Conservation (phyloP, 1,140 invertebrate species). For the Mizuhopecten yessoensis region DNA sequence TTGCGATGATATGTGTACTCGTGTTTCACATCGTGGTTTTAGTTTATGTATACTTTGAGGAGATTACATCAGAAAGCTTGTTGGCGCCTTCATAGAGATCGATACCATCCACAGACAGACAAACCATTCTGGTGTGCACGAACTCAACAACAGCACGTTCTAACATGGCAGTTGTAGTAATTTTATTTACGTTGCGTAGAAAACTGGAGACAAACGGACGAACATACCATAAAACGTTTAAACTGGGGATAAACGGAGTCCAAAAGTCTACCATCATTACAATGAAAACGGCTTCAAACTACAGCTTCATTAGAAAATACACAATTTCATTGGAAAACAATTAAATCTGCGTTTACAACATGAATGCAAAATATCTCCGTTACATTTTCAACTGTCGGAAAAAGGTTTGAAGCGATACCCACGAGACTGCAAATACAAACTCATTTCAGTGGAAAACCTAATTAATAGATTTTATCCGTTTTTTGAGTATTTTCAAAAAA, state of each 20-base stretch:
- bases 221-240: neutral
- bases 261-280: neutral
- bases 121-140: neutral
- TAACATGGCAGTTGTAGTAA: neutral
- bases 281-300: constrained; percentile 4
- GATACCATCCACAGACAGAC: neutral
- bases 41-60: neutral
- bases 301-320: neutral
- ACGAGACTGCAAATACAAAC: neutral
- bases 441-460: neutral
- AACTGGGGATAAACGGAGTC: constrained; percentile 12
- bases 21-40: neutral
- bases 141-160: neutral
- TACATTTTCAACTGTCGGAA: neutral
- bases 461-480: neutral
- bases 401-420: neutral
- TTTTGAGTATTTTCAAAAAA: neutral
- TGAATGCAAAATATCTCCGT: neutral
- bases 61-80: neutral
- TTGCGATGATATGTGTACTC: neutral
- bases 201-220: neutral
- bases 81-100: neutral
- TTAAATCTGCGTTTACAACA: neutral
- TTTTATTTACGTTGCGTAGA: constrained; percentile 13
- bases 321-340: neutral